Evolutionary conservation across 2,888 invertebrate genomes (phyloP), one percentile per base, ranked within the genome.

Genomic region (Sinhomidia bicolor): DNA sequence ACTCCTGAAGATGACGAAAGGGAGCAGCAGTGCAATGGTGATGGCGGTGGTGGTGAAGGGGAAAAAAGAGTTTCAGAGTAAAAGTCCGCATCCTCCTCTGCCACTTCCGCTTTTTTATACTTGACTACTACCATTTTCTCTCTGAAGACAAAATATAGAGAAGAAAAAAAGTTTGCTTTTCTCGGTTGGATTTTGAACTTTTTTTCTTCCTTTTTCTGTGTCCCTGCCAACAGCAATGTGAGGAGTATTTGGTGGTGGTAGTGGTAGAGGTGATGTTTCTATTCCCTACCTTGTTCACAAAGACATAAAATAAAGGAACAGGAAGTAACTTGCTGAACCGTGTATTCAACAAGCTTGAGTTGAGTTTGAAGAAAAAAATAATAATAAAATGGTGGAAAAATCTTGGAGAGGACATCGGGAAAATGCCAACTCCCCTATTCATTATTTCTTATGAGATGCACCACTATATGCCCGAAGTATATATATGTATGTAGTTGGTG

Each of bases 71-170:
- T 81, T 65, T 44, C 47, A 26, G 29, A 65, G 44, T 47, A 57
- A n/a, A n/a, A 44, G 65, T 65, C 26, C 26, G 17, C n/a, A 29
- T 81, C 41, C 65, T 44, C 85, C 54, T 85, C 47, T 76, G 20
- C 41, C 78, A 85, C 85, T 85, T 85, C 78, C 78, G 76, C 78
- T 85, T 62, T 68, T 68, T 76, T 57, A 32, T 81, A 29, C 51
- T 82, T 36, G 65, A 26, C 74, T 54, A 57, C 83, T 41, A 41
- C 36, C 7, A 36, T 7, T 36, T 60, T 71, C n/a, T 74, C 44
- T 41, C 41, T 41, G 14, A 14, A 32, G 26, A 51, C 36, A 36
- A 36, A 36, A 36, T n/a, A 36, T 5, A 26, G 54, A 10, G 79
- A 17, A 51, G 57, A 83, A 81, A 17, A 54, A 62, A 83, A 68